Base-by-base conservation (phyloP, 2,888 invertebrate genomes). In the Dilophus febrilis region DNA sequence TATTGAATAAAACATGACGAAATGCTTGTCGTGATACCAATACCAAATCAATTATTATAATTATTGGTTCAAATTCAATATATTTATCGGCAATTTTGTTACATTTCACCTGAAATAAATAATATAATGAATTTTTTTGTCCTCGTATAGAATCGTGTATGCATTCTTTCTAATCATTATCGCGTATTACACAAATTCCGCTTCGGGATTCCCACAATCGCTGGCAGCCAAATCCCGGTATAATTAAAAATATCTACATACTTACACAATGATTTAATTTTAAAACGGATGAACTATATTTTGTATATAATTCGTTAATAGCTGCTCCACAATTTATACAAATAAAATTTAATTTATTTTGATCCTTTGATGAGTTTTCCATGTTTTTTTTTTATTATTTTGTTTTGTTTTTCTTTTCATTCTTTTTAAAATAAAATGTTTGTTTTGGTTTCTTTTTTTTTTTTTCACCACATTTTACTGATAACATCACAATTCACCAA, bases 21-120 rank as follows among this genome's bases (percentile, higher is more conserved):
- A 86, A 88, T 1, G 88, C 90, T 50, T 76, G 72, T 43, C 73
- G 75, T 33, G 83, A 81, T 49, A 91, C 68, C 11, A 92, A 62
- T 22, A 91, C 70, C 19, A 87, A 65, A 59, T 92, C 91, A 44
- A 92, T 79, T 52, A 86, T 71, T 0, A 88, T 77, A 47, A 91
- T 80, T 1, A 85, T 79, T n/a, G 77, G 71, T 54, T 92, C 92
- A 58, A 83, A 88, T 61, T 92, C 91, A 43, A 91, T 77, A 54
- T 91, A 92, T 57, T 87, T 87, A 58, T 92, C 92, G 1, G 85
- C 84, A 12, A 78, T 59, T 34, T 72, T 65, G 36, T 74, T 72
- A 55, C 92, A 92, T 45, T 68, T 67, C 10, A 69, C 71, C 91
- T 91, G 51, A 54, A 63, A 65, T 61, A 55, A 12, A 43, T 47